A percentile compares a stretch with the other conserved stretches of the same genome.
These are phyloP conservation scores for Andricus curvator DNA, from an alignment of 2,888 invertebrate species.

Conservation along the genomic window DNA sequence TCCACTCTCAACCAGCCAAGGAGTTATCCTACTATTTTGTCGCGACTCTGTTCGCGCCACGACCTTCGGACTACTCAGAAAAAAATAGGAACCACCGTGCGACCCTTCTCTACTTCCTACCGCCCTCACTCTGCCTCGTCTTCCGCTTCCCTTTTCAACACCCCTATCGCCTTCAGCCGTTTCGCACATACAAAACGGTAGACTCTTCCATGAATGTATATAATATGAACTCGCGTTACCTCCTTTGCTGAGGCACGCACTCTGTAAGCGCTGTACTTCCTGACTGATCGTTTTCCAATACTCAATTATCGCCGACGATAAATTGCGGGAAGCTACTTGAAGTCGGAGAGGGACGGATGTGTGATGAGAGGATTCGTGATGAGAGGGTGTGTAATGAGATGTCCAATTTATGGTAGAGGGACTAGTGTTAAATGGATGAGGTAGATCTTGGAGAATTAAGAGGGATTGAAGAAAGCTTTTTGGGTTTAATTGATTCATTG, in stretches of 20 bases:
- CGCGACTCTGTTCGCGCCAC: slow-evolving; percentile 36
- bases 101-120: slow-evolving; percentile 36
- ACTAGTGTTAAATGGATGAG: not conserved
- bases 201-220: slow-evolving; percentile 11
- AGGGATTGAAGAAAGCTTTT: slow-evolving; percentile 1
- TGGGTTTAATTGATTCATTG: not conserved
- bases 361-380: slow-evolving; percentile 1
- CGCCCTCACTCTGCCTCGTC: slow-evolving; percentile 29
- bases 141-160: not conserved
- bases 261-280: slow-evolving; percentile 11
- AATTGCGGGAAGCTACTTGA: slow-evolving; percentile 42
- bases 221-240: slow-evolving; percentile 18
- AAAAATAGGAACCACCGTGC: slow-evolving; percentile 18
- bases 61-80: slow-evolving; percentile 30
- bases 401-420: not conserved
- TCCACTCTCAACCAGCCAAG: slow-evolving; percentile 14
- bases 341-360: slow-evolving; percentile 6
- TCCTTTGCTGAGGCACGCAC: slow-evolving; percentile 21
- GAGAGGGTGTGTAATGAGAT: slow-evolving; percentile 9
- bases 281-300: slow-evolving; percentile 56
- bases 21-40: slow-evolving; percentile 41
- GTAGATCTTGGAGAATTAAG: not conserved
- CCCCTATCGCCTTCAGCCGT: not conserved
- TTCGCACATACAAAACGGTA: not conserved
- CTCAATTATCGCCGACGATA: slow-evolving; percentile 53